Evolutionary conservation across 2,888 invertebrate species (phyloP).

Genomic region (Spodoptera littoralis): DNA sequence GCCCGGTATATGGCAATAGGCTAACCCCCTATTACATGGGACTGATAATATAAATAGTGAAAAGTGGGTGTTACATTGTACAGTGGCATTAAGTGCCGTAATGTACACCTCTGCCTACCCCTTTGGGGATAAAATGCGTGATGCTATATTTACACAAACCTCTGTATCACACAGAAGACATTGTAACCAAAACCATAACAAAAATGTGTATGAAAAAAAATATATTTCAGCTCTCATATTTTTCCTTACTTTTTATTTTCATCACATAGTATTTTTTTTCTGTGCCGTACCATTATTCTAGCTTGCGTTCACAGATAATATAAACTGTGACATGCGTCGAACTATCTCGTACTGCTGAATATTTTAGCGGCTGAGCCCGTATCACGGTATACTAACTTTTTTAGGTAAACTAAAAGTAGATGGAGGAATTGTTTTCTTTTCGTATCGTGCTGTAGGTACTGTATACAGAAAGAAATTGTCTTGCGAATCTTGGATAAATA

Average conservation of each 20-base stretch:
- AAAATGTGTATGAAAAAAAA: too few relatives aligned
- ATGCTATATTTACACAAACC: too few relatives aligned
- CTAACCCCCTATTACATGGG: too few relatives aligned
- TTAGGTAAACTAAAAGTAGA: slow-evolving; percentile 6
- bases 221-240: too few relatives aligned
- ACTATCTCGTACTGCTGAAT: slow-evolving; percentile 38
- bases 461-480: not conserved
- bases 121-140: too few relatives aligned
- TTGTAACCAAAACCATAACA: too few relatives aligned
- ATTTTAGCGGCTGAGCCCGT: slow-evolving; percentile 31
- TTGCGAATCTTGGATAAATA: not conserved
- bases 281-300: slow-evolving; percentile 1
- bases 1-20: too few relatives aligned
- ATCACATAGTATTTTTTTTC: not conserved
- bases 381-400: slow-evolving; percentile 18
- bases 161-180: too few relatives aligned
- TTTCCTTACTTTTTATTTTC: not conserved
- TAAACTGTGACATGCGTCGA: slow-evolving; percentile 21
- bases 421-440: not conserved
- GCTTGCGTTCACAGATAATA: slow-evolving; percentile 21
- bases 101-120: too few relatives aligned
- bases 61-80: too few relatives aligned
- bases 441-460: not conserved
- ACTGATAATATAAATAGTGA: too few relatives aligned
- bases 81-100: too few relatives aligned